Percentiles rank a stretch among this genome's conserved stretches.
These are phyloP conservation scores for Epizoanthus ramosus DNA, from an alignment of 92 coral and sea anemone species.

Conservation along the genomic window DNA sequence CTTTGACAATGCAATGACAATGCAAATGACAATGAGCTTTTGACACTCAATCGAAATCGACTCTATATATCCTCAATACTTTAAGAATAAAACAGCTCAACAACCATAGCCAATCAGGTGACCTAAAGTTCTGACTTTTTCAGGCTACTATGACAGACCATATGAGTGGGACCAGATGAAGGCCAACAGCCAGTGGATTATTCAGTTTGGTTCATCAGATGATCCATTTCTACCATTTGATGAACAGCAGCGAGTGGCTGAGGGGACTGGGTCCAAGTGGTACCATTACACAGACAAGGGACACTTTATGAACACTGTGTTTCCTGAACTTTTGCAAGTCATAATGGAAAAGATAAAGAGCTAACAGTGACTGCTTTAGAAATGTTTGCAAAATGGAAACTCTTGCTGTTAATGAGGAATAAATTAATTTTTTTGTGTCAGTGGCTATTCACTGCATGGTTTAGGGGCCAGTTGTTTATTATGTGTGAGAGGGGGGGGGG, in stretches of 20 bases:
- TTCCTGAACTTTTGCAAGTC: conserved; percentile 70
- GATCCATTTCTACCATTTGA: conserved; percentile 81
- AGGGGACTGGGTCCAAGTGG: conserved; percentile 71
- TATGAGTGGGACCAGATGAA: conserved; percentile 81
- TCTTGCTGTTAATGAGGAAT: too few species aligned
- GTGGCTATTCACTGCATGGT: too few species aligned
- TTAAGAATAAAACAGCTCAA: too few species aligned
- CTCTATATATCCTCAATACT: too few species aligned
- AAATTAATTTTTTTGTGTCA: too few species aligned
- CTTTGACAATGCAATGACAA: too few species aligned
- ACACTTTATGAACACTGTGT: conserved; percentile 64
- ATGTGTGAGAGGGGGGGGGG: too few species aligned
- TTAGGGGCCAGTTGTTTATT: too few species aligned
- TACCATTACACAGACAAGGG: conserved; percentile 77
- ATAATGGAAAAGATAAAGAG: conserved; percentile 56
- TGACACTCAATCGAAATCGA: too few species aligned
- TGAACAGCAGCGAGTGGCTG: conserved; percentile 84
- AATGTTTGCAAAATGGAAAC: too few species aligned
- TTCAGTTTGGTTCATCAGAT: conserved; percentile 90
- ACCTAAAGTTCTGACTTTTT: not conserved
- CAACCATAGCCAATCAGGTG: too few species aligned
- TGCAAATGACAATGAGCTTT: too few species aligned
- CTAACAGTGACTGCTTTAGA: not conserved
- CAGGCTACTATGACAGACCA: conserved; percentile 86
- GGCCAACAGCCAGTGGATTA: conserved; percentile 80